These are phyloP conservation scores for Drosophila baimaii DNA, from an alignment of 1,140 invertebrate species.

Conservation along the genomic window DNA sequence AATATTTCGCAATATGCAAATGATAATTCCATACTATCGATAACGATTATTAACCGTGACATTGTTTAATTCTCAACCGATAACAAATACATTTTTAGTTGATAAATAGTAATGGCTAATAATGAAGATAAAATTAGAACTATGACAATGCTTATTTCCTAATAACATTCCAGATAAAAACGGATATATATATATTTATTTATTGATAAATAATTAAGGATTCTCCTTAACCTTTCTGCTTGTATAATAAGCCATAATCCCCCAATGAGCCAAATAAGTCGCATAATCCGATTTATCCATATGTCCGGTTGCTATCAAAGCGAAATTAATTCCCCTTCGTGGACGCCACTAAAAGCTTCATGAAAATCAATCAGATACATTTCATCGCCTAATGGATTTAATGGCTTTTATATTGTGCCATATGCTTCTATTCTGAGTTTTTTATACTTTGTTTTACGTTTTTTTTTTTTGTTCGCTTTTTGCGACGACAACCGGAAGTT, in stretches of 20 bases:
- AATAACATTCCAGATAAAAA: too few relatives aligned
- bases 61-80: neutral
- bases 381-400: constrained; percentile 10
- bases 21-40: neutral
- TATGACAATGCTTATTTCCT: too few relatives aligned
- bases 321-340: constrained; percentile 10
- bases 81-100: neutral
- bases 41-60: neutral
- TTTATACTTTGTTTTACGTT: neutral
- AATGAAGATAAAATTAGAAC: neutral
- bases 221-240: neutral
- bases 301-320: constrained; percentile 1
- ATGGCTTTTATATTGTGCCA: constrained; percentile 25
- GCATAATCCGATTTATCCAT: neutral
- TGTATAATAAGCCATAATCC: neutral
- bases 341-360: neutral
- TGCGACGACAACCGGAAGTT: constrained; percentile 13
- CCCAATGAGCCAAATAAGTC: neutral
- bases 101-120: too few relatives aligned
- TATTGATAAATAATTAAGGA: neutral
- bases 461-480: neutral
- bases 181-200: too few relatives aligned
- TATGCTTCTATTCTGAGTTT: constrained; percentile 6
- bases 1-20: neutral
- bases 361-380: constrained; percentile 14